These are phyloP conservation scores for Lepidothrix coronata DNA, from an alignment of 2,113 vertebrate genomes.

Conservation along the genomic window DNA sequence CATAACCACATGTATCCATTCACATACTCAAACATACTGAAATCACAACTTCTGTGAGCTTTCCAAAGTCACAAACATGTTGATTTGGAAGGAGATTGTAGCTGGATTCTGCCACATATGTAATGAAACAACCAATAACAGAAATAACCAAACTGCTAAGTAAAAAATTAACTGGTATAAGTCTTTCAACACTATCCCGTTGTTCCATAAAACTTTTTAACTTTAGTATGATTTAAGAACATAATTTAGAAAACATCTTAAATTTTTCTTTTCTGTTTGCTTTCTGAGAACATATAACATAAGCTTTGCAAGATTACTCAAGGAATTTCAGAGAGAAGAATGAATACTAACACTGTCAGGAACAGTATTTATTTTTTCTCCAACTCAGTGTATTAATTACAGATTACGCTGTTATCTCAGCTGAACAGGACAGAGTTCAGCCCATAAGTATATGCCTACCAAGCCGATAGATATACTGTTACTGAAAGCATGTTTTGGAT, in stretches of 20 bases:
- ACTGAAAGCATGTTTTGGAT: background rate
- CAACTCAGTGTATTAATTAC: background rate
- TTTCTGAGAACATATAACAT: background rate
- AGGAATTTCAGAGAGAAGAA: background rate
- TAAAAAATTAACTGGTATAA: background rate
- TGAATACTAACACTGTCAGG: background rate
- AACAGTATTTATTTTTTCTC: background rate
- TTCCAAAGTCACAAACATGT: background rate
- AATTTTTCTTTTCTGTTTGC: background rate
- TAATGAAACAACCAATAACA: background rate
- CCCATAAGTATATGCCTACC: background rate
- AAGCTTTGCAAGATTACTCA: background rate
- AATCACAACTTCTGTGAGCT: background rate
- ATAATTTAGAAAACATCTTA: background rate
- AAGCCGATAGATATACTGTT: background rate
- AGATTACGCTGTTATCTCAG: constrained; percentile 15
- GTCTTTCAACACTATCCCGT: background rate
- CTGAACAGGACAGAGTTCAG: constrained; percentile 25
- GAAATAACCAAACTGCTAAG: background rate
- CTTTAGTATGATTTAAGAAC: background rate
- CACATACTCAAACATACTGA: background rate
- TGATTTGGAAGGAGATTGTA: background rate
- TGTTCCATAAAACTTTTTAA: background rate
- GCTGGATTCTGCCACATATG: fast-evolving
- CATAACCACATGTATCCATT: background rate